Evolutionary conservation across 2,888 invertebrate species (phyloP).

Genomic region (Lymantria monacha): DNA sequence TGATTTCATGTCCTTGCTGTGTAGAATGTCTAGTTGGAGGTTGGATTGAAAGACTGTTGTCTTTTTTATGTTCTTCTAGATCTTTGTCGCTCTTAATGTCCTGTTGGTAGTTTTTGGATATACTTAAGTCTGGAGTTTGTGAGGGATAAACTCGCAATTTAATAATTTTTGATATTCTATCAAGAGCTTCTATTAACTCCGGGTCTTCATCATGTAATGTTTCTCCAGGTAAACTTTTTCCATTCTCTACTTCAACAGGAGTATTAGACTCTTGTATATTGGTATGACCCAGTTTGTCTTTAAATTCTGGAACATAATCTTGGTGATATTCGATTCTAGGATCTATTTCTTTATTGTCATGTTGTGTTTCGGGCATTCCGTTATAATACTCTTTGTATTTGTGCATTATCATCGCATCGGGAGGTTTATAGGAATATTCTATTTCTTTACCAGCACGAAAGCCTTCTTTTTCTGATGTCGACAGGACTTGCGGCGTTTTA

Average conservation of each 20-base stretch:
- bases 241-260: neutral
- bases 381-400: constrained; percentile 18
- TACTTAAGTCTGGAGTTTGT: constrained; percentile 34
- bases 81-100: neutral
- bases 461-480: constrained; percentile 53
- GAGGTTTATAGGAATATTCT: constrained; percentile 37
- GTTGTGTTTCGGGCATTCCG: constrained; percentile 2
- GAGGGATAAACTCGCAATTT: constrained; percentile 50
- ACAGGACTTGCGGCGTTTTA: constrained; percentile 64
- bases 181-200: constrained; percentile 42
- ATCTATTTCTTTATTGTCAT: constrained; percentile 4
- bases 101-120: constrained; percentile 24
- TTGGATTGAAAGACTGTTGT: neutral
- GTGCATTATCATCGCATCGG: constrained; percentile 11
- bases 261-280: neutral
- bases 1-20: constrained; percentile 5
- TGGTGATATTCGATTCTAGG: neutral
- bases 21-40: constrained; percentile 1
- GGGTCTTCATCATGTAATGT: constrained; percentile 16
- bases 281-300: neutral
- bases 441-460: constrained; percentile 55
- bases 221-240: neutral
- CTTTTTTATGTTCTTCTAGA: neutral
- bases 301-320: constrained; percentile 1
- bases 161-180: constrained; percentile 47